These are phyloP conservation scores for Ormyrus nitidulus DNA, from an alignment of 2,888 invertebrate genomes.

Conservation along the genomic window DNA sequence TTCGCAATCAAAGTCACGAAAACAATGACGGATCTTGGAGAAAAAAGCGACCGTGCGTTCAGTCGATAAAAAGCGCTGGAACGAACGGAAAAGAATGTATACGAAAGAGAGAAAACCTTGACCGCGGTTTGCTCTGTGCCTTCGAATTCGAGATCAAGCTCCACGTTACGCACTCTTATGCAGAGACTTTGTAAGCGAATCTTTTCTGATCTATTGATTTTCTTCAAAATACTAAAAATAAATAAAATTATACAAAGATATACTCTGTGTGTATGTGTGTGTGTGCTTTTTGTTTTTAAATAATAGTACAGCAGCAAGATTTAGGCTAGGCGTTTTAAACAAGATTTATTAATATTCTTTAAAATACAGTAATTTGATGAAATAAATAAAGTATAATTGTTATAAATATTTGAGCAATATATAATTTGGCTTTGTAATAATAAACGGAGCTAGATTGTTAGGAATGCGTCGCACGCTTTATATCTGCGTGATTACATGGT, in stretches of 20 bases:
- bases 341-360: conserved; percentile 43
- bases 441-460: conserved; percentile 28
- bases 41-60: no score
- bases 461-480: background rate
- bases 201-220: no score
- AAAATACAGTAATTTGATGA: conserved; percentile 48
- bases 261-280: no score
- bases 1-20: conserved; percentile 12
- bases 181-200: no score
- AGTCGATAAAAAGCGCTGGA: no score
- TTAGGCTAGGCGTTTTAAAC: conserved; percentile 42
- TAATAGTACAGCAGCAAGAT: conserved; percentile 12
- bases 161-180: no score
- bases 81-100: no score
- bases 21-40: background rate
- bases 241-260: no score
- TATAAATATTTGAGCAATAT: conserved; percentile 54
- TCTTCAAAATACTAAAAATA: no score
- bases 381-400: conserved; percentile 41
- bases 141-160: no score
- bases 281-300: background rate
- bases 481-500: conserved; percentile 11
- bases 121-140: no score
- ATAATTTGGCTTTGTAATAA: conserved; percentile 39
- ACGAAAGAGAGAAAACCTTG: no score